phyloP scores from a whole-genome alignment of 2,113 vertebrate species.

The Myrmecobius fasciatus region DNA sequence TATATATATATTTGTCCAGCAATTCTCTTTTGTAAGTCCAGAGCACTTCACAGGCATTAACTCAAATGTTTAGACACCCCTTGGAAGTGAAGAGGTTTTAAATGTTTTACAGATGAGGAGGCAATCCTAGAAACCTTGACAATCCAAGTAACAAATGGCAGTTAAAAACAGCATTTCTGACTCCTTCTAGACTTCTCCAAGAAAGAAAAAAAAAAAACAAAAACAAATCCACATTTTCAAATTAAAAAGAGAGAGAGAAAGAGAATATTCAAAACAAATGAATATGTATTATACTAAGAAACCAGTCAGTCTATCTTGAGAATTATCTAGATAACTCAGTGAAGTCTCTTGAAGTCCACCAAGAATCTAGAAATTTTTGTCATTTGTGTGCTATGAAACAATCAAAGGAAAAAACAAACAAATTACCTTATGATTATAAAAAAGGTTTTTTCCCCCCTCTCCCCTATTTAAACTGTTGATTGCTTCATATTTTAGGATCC shows the following conservation, averaged over 20 bases:
- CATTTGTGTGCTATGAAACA: background rate
- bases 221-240: background rate
- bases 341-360: background rate
- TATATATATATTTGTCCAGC: background rate
- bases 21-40: background rate
- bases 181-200: background rate
- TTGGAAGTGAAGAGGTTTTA: background rate
- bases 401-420: background rate
- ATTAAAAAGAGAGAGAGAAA: background rate
- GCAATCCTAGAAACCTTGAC: background rate
- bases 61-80: background rate
- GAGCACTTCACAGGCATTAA: constrained; percentile 4
- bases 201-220: background rate
- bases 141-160: background rate
- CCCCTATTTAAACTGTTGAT: background rate
- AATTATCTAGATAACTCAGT: background rate
- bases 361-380: background rate
- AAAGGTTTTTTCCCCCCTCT: background rate
- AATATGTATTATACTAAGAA: background rate
- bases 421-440: background rate
- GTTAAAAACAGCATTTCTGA: background rate
- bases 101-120: background rate
- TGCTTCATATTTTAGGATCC: background rate
- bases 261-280: background rate
- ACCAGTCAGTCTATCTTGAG: background rate